These are phyloP conservation scores for Hanleya hanleyi DNA, from an alignment of 2,888 invertebrate genomes.

Conservation along the genomic window DNA sequence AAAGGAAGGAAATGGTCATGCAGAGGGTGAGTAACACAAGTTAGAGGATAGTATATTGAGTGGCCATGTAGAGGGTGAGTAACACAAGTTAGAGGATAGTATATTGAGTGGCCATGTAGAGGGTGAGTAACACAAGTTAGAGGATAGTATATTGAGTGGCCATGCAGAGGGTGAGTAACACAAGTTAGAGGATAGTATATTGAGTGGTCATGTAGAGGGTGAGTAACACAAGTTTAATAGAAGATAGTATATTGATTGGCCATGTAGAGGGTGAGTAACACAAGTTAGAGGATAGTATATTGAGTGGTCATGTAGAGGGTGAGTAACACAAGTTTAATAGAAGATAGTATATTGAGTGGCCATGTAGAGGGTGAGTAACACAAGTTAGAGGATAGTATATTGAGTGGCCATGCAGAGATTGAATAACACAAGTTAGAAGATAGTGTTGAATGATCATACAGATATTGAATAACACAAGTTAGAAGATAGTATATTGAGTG, in stretches of 20 bases:
- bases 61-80: neutral
- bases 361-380: neutral
- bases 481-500: too few species aligned
- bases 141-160: neutral
- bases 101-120: too few species aligned
- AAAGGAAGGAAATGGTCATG: constrained; percentile 47
- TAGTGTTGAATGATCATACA: too few species aligned
- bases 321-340: neutral
- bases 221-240: neutral
- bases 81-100: neutral
- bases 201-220: neutral
- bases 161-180: neutral
- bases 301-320: neutral
- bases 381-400: too few species aligned
- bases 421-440: neutral
- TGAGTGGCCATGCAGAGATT: neutral
- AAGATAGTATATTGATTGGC: neutral
- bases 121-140: too few species aligned
- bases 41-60: neutral
- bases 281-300: neutral
- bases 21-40: constrained; percentile 44
- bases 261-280: neutral
- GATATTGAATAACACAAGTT: neutral
- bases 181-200: neutral
- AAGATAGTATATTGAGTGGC: too few species aligned